Evolutionary conservation across 2,113 vertebrate species (phyloP).

Genomic region (Herpailurus yagouaroundi): DNA sequence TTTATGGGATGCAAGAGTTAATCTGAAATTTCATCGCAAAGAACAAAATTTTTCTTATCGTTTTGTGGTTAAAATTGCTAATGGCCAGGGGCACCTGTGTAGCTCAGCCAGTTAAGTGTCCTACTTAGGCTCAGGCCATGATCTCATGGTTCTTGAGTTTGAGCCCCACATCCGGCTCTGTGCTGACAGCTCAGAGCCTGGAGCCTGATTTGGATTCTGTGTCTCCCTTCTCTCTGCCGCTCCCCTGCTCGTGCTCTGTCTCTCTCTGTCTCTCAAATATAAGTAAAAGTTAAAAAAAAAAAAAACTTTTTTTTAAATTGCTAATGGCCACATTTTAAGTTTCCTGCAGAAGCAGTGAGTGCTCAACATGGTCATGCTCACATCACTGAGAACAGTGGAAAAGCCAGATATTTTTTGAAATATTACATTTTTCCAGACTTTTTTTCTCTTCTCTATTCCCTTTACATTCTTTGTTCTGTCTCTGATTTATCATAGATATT

Average conservation of each 20-base stretch:
- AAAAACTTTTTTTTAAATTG: neutral
- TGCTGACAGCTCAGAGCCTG: no score
- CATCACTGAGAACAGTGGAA: neutral
- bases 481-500: slow-evolving; percentile 39
- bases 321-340: neutral
- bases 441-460: slow-evolving; percentile 20
- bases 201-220: no score
- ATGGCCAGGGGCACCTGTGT: neutral
- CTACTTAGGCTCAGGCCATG: no score
- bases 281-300: no score
- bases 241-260: no score
- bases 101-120: no score
- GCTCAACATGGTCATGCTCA: neutral
- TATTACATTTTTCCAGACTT: neutral
- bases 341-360: neutral
- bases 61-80: neutral
- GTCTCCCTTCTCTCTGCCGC: no score
- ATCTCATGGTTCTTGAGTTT: no score
- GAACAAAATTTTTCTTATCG: neutral
- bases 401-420: neutral
- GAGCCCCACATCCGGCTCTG: no score
- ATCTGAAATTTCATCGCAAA: neutral
- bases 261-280: no score
- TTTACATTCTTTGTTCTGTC: neutral
- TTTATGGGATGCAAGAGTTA: neutral